Evolutionary conservation across 2,888 invertebrate genomes (phyloP).

Genomic region (Smittia aterrima): DNA sequence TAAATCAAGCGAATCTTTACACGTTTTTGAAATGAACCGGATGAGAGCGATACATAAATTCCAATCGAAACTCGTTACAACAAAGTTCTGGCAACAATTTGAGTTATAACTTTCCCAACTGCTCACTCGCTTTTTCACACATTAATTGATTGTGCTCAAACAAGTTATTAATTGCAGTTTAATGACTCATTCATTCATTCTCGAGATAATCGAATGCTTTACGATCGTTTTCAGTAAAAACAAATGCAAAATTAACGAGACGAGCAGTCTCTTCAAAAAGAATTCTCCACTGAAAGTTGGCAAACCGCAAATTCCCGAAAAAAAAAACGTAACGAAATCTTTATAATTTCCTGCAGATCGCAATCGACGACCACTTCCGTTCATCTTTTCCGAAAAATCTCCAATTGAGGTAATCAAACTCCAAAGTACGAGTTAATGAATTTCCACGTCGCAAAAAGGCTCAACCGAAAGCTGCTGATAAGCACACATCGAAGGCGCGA

Average conservation of each 20-base stretch:
- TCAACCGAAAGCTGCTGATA: background rate
- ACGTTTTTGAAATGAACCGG: no score
- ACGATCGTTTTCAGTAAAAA: background rate
- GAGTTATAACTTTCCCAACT: background rate
- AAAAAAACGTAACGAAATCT: background rate
- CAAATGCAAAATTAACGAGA: constrained; percentile 18
- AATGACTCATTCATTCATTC: constrained; percentile 23
- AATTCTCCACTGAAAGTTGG: background rate
- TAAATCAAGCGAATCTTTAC: no score
- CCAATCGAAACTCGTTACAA: no score
- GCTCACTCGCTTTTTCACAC: constrained; percentile 22
- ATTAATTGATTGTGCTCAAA: constrained; percentile 31
- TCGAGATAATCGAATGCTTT: constrained; percentile 1
- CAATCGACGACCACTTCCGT: constrained; percentile 2
- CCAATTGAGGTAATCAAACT: background rate
- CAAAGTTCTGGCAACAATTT: background rate
- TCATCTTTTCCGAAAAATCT: background rate
- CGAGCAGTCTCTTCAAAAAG: no score
- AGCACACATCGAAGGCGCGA: background rate
- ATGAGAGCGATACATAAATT: no score
- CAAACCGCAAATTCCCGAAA: background rate
- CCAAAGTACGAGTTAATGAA: background rate
- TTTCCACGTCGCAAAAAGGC: background rate
- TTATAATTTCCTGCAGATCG: constrained; percentile 1
- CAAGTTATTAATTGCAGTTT: constrained; percentile 26